Conservation (phyloP, 2,888 invertebrate species). For the Xanthorhoe spadicearia region DNA sequence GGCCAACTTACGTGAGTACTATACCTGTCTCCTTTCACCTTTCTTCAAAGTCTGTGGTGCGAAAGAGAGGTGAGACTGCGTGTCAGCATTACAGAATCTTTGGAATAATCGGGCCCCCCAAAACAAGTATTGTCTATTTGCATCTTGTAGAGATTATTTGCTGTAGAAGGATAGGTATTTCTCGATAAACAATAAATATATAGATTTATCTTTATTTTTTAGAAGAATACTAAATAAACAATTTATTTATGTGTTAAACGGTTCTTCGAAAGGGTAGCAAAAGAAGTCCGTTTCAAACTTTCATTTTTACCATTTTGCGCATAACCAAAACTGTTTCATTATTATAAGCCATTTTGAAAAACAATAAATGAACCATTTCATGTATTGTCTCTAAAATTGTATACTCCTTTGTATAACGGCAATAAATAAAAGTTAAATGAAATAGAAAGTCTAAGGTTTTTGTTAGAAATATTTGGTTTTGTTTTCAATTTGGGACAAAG, state of each 20-base stretch:
- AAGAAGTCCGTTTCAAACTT: slow-evolving; percentile 11
- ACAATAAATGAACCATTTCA: slow-evolving; percentile 28
- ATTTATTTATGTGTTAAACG: too few relatives aligned
- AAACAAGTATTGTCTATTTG: slow-evolving; percentile 54
- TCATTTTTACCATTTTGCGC: slow-evolving; percentile 15
- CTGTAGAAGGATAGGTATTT: too few relatives aligned
- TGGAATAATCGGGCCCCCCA: slow-evolving; percentile 59
- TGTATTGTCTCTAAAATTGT: slow-evolving; percentile 29
- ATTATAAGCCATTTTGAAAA: slow-evolving; percentile 12
- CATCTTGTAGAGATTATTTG: slow-evolving; percentile 4
- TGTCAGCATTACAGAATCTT: slow-evolving; percentile 55
- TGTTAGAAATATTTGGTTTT: slow-evolving; percentile 46
- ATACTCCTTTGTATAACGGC: slow-evolving; percentile 40
- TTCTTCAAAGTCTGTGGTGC: slow-evolving; percentile 42
- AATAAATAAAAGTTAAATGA: slow-evolving; percentile 47
- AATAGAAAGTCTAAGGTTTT: slow-evolving; percentile 54
- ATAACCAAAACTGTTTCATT: slow-evolving; percentile 3
- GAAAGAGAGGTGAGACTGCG: slow-evolving; percentile 55
- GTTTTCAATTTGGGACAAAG: slow-evolving; percentile 47
- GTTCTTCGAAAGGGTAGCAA: background rate
- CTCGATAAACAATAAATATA: too few relatives aligned
- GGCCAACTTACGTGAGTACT: slow-evolving; percentile 78
- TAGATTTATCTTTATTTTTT: too few relatives aligned
- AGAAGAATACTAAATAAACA: too few relatives aligned
- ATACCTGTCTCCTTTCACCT: slow-evolving; percentile 59